Evolutionary conservation across 2,113 vertebrate species (phyloP).

Genomic region (Cryptoleucopteryx plumbea): DNA sequence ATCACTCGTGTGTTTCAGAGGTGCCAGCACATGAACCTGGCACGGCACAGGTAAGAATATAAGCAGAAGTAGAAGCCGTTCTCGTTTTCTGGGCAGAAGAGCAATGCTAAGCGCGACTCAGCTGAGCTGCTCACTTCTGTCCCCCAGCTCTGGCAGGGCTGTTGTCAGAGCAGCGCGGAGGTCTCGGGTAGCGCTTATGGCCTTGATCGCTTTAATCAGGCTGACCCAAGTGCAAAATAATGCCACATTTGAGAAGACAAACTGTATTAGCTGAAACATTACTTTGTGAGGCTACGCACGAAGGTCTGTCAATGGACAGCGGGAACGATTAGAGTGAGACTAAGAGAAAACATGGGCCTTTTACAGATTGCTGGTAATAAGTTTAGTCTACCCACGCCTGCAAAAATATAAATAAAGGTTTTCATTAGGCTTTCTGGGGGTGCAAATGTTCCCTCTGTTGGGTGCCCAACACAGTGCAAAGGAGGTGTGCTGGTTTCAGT

Average conservation of each 20-base stretch:
- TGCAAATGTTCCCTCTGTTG: background rate
- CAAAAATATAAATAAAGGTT: background rate
- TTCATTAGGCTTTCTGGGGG: background rate
- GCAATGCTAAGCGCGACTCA: background rate
- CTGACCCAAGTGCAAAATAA: background rate
- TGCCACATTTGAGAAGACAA: background rate
- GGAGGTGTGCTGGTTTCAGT: background rate
- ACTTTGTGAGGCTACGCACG: background rate
- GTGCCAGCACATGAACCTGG: background rate
- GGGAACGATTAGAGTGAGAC: background rate
- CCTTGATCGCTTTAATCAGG: background rate
- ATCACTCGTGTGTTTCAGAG: background rate
- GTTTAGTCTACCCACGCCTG: background rate
- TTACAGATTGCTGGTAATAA: background rate
- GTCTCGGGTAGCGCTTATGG: background rate
- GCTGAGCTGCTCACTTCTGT: background rate
- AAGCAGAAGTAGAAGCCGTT: background rate
- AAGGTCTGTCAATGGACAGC: background rate
- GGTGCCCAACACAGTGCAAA: background rate
- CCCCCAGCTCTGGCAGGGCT: background rate
- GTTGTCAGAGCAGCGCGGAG: background rate
- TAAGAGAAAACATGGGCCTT: background rate
- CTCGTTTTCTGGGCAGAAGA: background rate
- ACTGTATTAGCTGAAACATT: background rate
- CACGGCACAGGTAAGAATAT: background rate